Evolutionary conservation across 2,113 vertebrate genomes (phyloP), one percentile per base, ranked within the genome.

Genomic region (Peromyscus polionotus): DNA sequence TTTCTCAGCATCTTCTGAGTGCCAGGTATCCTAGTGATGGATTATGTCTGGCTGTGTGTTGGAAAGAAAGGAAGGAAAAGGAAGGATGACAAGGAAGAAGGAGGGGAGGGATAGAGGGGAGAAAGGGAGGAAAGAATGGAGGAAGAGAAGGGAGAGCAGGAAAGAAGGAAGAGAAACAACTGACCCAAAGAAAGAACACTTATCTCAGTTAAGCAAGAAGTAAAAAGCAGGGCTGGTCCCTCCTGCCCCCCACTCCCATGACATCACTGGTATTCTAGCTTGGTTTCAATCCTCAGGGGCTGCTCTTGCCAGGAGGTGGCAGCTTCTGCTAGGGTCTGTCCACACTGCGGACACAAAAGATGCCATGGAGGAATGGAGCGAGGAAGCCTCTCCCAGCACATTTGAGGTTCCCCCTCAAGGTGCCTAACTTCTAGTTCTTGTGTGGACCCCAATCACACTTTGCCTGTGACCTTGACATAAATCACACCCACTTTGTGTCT

Each of bases 181-280:
- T 39, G 26, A 2, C 24, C 72, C 61, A 80, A 57, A 14, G 57
- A 85, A 76, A 67, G n/a, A 65, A 59, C 45, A 33, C 1, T 67
- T 81, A 83, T 67, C 75, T 90, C 92, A 42, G 42, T 20, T 67
- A 70, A 42, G 39, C 42, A 85, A 22, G 67, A 51, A 87, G 45
- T 4, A 24, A 54, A 77, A 13, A 6, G 26, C 8, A n/a, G 61
- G 39, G 73, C 33, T 3, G 5, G 10, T 17, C 4, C 65, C 16
- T 0, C 10, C 28, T 68, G 31, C 31, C 5, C 17, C 67, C 31
- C 13, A 13, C 65, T 24, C 9, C 17, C 6, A 42, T 22, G 14
- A 76, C 73, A 36, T 26, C 5, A 1, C 36, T 10, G 0, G 36
- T 3, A 4, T 61, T 61, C 31, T 70, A 31, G 31, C 0, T 2